Evolutionary conservation across 1,140 invertebrate species (phyloP), one percentile per base, ranked within the genome.

Genomic region (Apis cerana): DNA sequence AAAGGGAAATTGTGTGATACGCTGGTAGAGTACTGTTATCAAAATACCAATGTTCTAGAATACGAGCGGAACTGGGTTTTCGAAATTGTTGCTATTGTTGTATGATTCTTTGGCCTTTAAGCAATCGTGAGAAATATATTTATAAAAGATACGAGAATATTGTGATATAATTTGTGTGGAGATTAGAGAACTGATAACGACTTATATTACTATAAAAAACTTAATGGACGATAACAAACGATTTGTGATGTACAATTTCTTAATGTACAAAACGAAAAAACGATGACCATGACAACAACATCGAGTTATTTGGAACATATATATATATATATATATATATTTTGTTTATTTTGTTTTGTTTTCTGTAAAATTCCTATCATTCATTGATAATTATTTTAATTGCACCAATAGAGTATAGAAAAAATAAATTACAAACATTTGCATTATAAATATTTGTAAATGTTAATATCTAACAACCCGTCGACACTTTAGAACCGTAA

Each of bases 161-260:
- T 48, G 48, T 48, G 58, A 9, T 23, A 43, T 50, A 27, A 59
- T 86, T 56, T 58, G 58, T 64, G 19, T 9, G n/a, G 52, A 75
- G 61, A 82, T 85, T 77, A 82, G 74, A 59, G 52, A 7, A 11
- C 17, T 56, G 83, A 86, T 86, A 86, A 72, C 74, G 27, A 15
- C 52, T 43, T 52, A 83, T 33, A 33, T 33, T 33, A 33, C 33
- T 33, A 86, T 86, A 86, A 78, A 64, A 50, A 61, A 27, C 58
- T 61, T 80, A 59, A 75, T 76, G 74, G 54, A 27, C 23, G 79
- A 85, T 86, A 87, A 83, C 65, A 65, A 71, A 56, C n/a, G 70
- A 33, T 75, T 17, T 12, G 17, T 33, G 43, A 68, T 68, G 71
- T n/a, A n/a, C 75, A 59, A 81, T 68, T 79, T 54, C 23, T 48